phyloP scores from a whole-genome alignment of 2,113 vertebrate genomes.

The Tyrannus savana region DNA sequence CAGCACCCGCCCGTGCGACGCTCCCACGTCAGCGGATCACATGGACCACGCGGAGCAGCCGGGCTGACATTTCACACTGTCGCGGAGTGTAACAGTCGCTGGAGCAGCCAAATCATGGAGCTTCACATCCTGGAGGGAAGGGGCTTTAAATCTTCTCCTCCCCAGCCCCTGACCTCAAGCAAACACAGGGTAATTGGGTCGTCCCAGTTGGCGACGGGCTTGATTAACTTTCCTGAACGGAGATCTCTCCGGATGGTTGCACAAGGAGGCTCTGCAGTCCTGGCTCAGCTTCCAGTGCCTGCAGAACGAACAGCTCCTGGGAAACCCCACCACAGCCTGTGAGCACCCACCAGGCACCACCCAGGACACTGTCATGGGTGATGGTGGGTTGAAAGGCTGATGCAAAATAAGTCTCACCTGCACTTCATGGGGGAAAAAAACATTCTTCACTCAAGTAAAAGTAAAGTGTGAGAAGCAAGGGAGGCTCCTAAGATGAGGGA shows the following conservation, averaged over 20 bases:
- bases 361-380: fast-evolving
- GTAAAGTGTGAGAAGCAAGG: background rate
- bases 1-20: background rate
- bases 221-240: background rate
- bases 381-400: background rate
- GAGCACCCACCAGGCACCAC: fast-evolving
- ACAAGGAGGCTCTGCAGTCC: background rate
- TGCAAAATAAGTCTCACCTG: background rate
- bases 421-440: background rate
- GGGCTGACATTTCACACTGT: background rate
- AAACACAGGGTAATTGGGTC: background rate
- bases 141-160: background rate
- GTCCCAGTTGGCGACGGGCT: background rate
- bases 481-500: background rate
- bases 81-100: background rate
- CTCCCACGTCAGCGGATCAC: background rate
- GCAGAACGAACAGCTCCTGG: background rate
- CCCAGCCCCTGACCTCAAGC: background rate
- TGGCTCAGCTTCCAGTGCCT: background rate
- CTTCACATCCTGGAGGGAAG: background rate
- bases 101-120: background rate
- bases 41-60: fast-evolving
- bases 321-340: fast-evolving
- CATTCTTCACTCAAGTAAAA: background rate
- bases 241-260: background rate